phyloP scores from a whole-genome alignment of 92 coral and sea anemone genomes.

The Zoanthus sansibaricus region DNA sequence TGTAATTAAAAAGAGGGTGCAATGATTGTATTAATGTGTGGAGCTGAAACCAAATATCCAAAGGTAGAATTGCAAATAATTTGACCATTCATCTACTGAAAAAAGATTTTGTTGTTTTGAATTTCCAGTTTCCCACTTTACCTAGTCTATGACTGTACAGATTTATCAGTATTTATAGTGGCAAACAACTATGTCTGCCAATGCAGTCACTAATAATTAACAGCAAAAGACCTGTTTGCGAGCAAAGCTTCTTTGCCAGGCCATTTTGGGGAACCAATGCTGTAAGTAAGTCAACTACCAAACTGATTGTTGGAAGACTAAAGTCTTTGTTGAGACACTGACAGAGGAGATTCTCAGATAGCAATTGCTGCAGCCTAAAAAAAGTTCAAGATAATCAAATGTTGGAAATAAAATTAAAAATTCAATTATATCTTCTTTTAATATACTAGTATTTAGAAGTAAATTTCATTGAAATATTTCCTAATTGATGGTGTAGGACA shows the following conservation, averaged over 20 bases:
- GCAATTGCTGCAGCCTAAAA: conserved; percentile 72
- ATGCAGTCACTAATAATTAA: neutral
- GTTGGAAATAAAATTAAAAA: neutral
- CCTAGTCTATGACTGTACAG: no score
- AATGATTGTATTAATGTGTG: no score
- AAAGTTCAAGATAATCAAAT: neutral
- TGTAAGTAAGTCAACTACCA: conserved; percentile 71
- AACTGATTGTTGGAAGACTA: conserved; percentile 58
- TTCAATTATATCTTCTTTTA: no score
- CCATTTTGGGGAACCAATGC: conserved; percentile 59
- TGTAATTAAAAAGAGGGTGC: no score
- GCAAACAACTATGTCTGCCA: neutral
- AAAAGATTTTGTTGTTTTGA: neutral
- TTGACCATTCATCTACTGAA: neutral
- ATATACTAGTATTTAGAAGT: no score
- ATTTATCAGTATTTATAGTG: neutral
- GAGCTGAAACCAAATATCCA: no score
- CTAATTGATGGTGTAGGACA: neutral
- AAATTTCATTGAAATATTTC: neutral
- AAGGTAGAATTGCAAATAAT: no score
- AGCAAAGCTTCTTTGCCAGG: conserved; percentile 68
- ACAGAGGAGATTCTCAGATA: conserved; percentile 75
- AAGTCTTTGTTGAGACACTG: conserved; percentile 80
- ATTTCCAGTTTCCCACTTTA: no score
- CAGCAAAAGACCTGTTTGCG: conserved; percentile 76